phyloP scores from a whole-genome alignment of 2,888 invertebrate genomes.

The Drosophila kokeensis region DNA sequence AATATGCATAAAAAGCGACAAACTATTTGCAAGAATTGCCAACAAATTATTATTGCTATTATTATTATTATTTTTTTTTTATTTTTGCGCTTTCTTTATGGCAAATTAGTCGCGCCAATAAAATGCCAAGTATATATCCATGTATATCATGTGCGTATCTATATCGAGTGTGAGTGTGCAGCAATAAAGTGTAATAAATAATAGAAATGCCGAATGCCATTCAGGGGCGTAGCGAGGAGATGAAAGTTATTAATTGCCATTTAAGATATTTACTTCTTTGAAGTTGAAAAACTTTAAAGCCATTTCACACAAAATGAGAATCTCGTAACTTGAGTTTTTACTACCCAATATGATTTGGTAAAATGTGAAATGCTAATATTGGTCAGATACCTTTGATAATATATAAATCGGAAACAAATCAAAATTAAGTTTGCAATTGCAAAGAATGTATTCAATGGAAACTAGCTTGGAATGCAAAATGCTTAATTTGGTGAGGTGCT shows the following conservation, averaged over 20 bases:
- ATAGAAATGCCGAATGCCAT: constrained; percentile 32
- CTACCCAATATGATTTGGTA: not conserved
- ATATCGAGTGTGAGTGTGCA: constrained; percentile 15
- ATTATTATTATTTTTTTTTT: constrained; percentile 11
- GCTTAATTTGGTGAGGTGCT: not conserved
- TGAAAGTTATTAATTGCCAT: not conserved
- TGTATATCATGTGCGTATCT: constrained; percentile 24
- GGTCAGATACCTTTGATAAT: too few species aligned
- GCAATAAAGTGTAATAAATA: constrained; percentile 66
- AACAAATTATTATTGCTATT: constrained; percentile 63
- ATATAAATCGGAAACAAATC: not conserved
- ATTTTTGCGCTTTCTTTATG: constrained; percentile 69
- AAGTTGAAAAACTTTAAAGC: not conserved
- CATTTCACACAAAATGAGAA: not conserved
- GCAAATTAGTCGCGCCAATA: constrained; percentile 76
- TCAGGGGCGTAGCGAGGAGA: constrained; percentile 1
- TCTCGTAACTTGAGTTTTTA: not conserved
- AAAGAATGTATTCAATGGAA: not conserved
- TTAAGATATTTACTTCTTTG: too few species aligned
- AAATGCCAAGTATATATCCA: constrained; percentile 55
- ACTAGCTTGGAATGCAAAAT: too few species aligned
- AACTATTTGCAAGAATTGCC: constrained; percentile 59
- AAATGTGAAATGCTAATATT: not conserved
- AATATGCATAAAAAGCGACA: constrained; percentile 26
- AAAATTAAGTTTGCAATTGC: not conserved